These are phyloP conservation scores for Okamejei kenojei DNA, from an alignment of 2,797 vertebrate species.

Conservation along the genomic window DNA sequence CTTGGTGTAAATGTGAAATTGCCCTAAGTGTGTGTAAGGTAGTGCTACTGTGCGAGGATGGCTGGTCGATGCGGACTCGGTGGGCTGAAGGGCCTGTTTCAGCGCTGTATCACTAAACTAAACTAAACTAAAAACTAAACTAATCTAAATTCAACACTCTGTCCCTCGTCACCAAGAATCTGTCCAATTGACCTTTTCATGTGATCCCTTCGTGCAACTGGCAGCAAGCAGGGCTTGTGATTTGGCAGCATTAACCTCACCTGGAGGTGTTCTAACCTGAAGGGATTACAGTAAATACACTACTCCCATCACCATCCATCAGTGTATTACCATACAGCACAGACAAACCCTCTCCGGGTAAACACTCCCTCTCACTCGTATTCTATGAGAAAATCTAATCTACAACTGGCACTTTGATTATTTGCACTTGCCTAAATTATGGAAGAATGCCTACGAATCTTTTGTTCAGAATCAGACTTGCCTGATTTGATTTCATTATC, in stretches of 20 bases:
- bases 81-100: too few species aligned
- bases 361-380: too few species aligned
- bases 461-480: not conserved
- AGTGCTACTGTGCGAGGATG: too few species aligned
- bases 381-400: not conserved
- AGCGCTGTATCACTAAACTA: too few species aligned
- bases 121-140: too few species aligned
- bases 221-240: not conserved
- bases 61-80: too few species aligned
- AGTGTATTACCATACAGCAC: not conserved
- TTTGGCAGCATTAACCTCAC: not conserved
- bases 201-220: not conserved
- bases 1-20: too few species aligned
- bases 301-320: not conserved
- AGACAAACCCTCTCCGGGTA: too few species aligned
- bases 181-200: not conserved
- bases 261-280: not conserved
- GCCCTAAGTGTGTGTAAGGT: too few species aligned
- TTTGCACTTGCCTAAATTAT: not conserved
- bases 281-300: not conserved
- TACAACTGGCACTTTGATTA: not conserved
- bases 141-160: not conserved
- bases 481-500: not conserved
- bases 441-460: not conserved
- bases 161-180: not conserved